Conservation (phyloP, 2,113 vertebrate genomes). For the Macrotus californicus region DNA sequence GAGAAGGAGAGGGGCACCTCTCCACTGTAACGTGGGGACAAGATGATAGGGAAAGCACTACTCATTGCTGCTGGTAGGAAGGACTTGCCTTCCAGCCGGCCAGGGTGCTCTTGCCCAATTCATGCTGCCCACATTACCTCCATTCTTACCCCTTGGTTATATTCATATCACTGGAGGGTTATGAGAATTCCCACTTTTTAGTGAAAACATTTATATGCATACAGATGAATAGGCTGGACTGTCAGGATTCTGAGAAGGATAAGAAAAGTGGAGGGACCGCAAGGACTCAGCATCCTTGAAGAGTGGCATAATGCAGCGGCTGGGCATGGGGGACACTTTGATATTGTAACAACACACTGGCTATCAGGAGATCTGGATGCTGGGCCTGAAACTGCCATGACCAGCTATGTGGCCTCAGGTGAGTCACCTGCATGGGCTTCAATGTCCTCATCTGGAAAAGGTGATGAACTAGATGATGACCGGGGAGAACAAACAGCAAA, state of each 20-base stretch:
- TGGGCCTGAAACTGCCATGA: not conserved
- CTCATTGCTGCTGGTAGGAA: not conserved
- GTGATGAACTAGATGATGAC: not conserved
- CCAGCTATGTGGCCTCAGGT: not conserved
- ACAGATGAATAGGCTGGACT: not conserved
- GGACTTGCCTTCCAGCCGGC: not conserved
- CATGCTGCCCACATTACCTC: not conserved
- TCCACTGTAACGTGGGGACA: not conserved
- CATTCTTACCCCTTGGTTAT: not conserved
- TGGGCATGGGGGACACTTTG: not conserved
- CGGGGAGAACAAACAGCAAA: not conserved
- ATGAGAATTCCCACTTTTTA: not conserved
- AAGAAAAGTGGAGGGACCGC: not conserved
- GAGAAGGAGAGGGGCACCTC: not conserved
- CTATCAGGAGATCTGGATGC: not conserved
- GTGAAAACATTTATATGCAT: not conserved
- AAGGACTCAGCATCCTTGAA: not conserved
- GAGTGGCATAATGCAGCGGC: accelerated
- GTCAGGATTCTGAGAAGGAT: not conserved
- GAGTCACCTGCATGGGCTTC: not conserved
- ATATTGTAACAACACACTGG: not conserved
- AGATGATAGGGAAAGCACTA: no score
- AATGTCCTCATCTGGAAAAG: not conserved
- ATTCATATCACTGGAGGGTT: not conserved
- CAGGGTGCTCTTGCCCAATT: not conserved